Evolutionary conservation across 64 coral and sea anemone species (phyloP), one percentile per base, ranked within the genome.

Genomic region (Dendrophyllia cribrosa): DNA sequence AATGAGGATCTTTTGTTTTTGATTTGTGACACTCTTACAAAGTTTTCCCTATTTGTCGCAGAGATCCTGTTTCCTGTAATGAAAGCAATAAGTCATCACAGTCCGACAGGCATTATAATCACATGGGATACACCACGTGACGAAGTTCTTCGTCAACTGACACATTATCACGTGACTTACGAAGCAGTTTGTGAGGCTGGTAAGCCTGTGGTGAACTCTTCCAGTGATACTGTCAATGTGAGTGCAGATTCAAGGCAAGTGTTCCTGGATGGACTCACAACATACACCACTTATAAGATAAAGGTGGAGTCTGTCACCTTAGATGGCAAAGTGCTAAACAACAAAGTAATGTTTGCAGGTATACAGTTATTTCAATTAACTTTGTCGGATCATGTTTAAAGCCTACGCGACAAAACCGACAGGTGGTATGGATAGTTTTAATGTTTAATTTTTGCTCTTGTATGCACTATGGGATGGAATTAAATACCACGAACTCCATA

Each of bases 91-190:
- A 85, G 67, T 22, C 49, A 51, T 4, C 23, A 58, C 20, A 85
- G 81, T 23, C 75, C 71, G 2, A 77, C 87, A n/a, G 46, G 70
- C 9, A 68, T 95, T 48, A 87, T 53, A 44, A 78, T 95, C 48
- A 78, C 58, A 5, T 95, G 93, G 93, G 63, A 90, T 51, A 44
- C 9, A 51, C 74, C 85, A 53, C 71, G 88, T 67, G 88, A 79
- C 22, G 43, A 86, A 43, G 60, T 95, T 12, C 43, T 52, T 16
- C 51, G 66, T 49, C 62, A 95, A 46, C 70, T 90, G 15, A 77
- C 70, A 56, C 80, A 82, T 48, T 95, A 95, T 71, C 46, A 47
- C 62, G 23, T 95, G 45, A 81, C 80, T 12, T 95, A 90, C 51
- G 76, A 58, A 66, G 63, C 72, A 60, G 49, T 90, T 13, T 9